Evolutionary conservation across 2,797 vertebrate species (phyloP), one percentile per base, ranked within the genome.

Genomic region (Cheirogaleus major): DNA sequence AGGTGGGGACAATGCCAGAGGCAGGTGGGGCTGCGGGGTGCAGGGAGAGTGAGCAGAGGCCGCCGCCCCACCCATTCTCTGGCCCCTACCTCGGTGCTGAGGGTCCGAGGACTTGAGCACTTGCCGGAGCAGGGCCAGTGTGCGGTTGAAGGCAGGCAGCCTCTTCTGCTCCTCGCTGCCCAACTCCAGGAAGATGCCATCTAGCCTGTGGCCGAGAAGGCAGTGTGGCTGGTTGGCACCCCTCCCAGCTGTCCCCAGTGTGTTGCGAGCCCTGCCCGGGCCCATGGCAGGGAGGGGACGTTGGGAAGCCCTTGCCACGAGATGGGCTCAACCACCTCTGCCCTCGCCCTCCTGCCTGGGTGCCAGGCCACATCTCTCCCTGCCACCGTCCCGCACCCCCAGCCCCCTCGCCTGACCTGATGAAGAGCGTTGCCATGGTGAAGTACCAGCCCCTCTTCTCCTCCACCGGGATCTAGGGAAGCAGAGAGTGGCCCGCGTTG

Each of bases 391-490:
- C 75, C 13, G 2, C 7, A 4, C 48, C 38, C 48, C 3, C 6
- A 0, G 4, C 48, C 25, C 18, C 57, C 14, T 7, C 4, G 82
- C 7, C 96, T 95, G 96, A 99, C 99, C 99, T 99, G 97, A 99
- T 99, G 95, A 99, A 99, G 97, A 99, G 98, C 10, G 98, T 99
- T 84, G 99, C 99, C 99, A 99, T 99, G 97, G 99, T 99, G 95
- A 99, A 99, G 98, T 99, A 99, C 99, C 99, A 99, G 98, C 98
- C 99, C 98, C 98, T 98, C 94, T 99, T 99, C 98, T 99, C 99
- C 95, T 99, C 99, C 57, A 20, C 15, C 3, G 99, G 98, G 93
- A 99, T 98, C 99, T 99, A 96, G 91, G 98, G 73, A 84, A 93
- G 98, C 73, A 98, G 98, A 96, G 23, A 97, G 84, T 4, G 43